These are phyloP conservation scores for Ladona fulva DNA, from an alignment of 1,140 invertebrate species.

Conservation along the genomic window DNA sequence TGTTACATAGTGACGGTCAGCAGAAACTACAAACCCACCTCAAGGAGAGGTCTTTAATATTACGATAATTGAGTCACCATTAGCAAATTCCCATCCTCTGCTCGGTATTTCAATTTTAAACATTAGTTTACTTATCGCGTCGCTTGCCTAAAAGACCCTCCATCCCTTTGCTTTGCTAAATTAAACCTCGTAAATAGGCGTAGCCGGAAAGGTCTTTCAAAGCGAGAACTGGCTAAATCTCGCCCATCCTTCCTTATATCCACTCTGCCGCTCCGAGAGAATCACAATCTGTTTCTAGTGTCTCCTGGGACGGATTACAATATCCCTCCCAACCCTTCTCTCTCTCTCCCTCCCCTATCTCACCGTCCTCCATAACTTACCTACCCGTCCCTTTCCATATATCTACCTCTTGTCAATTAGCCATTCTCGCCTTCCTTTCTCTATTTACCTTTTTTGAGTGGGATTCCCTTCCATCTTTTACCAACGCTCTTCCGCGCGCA, in stretches of 20 bases:
- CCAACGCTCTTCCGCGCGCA: background rate
- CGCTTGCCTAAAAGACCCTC: no score
- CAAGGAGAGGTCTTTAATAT: no score
- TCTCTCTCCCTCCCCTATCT: background rate
- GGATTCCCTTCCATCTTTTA: background rate
- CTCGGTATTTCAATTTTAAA: no score
- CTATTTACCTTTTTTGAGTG: background rate
- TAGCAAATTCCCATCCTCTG: no score
- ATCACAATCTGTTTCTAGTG: background rate
- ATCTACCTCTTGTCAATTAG: slow-evolving; percentile 6
- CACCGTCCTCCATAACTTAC: slow-evolving; percentile 6
- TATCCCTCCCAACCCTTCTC: background rate
- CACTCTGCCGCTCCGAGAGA: background rate
- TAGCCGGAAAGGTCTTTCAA: background rate
- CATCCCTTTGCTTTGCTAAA: no score
- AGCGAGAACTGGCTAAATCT: background rate
- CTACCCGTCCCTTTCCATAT: background rate
- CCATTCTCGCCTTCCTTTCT: background rate
- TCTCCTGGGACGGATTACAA: slow-evolving; percentile 2
- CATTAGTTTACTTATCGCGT: no score
- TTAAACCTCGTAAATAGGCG: no score
- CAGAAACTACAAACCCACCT: no score
- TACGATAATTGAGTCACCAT: no score
- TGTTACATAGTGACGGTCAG: no score
- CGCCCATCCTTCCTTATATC: background rate